Base-by-base conservation (phyloP, 2,113 vertebrate genomes). In the Meriones unguiculatus region DNA sequence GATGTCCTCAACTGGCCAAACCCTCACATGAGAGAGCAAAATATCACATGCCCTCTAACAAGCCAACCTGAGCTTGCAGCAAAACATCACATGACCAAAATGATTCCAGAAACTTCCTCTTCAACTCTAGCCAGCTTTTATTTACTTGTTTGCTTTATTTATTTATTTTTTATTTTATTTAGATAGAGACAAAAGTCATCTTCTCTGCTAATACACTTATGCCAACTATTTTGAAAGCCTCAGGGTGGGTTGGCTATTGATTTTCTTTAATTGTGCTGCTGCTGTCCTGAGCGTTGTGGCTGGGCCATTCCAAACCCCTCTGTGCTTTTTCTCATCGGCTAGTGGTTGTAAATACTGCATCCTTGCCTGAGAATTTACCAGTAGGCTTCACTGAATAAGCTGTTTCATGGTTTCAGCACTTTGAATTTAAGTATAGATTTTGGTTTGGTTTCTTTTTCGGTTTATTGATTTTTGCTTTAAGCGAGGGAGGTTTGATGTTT, bases 191-290 rank as follows among this genome's bases (percentile, higher is more conserved):
- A 12, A 91, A 91, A 69, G 7, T 50, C 25, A 41, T 9, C 38
- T 70, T 89, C 20, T 97, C 81, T 95, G 8, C 87, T 52, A 89
- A 52, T 22, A 78, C 4, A 46, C 14, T 28, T 73, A 41, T 22
- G 8, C n/a, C 81, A 89, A 28, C 46, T n/a, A 78, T 54, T 95
- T 24, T 94, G 70, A 67, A 91, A 93, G 38, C 7, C 13, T 67
- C 46, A 52, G 17, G 54, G 24, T 41, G 12, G 22, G 10, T 64
- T 65, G 38, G 4, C 65, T 91, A 87, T 20, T 25, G 15, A n/a
- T 69, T 85, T 93, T 72, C 38, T 87, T 93, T 94, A 93, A 96
- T 81, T 41, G 50, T 64, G 14, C 15, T 64, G 1, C 46, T 90
- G 12, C 2, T 30, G 46, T 78, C 2, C 80, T 46, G 52, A 30